Evolutionary conservation across 1,140 invertebrate genomes (phyloP), one percentile per base, ranked within the genome.

Genomic region (Brachionus angularis): DNA sequence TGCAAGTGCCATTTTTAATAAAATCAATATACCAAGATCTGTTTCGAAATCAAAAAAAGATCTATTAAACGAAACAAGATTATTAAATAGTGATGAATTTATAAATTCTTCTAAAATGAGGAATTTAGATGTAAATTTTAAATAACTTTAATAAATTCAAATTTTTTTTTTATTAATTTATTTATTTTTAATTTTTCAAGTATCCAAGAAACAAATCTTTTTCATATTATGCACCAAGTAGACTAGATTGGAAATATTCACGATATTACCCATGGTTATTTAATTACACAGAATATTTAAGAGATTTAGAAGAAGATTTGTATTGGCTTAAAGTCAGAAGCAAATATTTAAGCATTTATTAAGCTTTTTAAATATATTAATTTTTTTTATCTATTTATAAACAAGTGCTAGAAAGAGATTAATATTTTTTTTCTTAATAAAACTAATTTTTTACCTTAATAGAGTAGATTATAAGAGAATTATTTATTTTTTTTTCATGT

Each of bases 241-340:
- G n/a, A 58, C 14, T 47, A 29, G 62, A 67, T 47, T 67, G 62
- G 62, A 39, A 50, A 31, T 67, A 67, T 50, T 31, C 62, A 16
- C 21, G 62, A 46, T 67, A 67, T 23, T 67, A 67, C 36, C 62
- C 62, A 36, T 67, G 62, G 62, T 50, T 67, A 16, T 67, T 67
- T 29, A 50, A 50, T 31, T 67, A 67, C 18, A 46, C 42, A 16
- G 62, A 67, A 14, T 67, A 67, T 50, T 23, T 67, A 29, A 67
- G 62, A 47, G 23, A 67, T 31, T 50, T 67, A 18, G 62, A 67
- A 47, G 62, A 67, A 18, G 62, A 67, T 5, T 23, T 67, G 10
- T 33, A 27, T 34, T 47, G 31, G n/a, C 25, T 67, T 5, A 67
- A 67, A 27, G 18, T 27, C 12, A 12, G 47, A 47, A 67, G 62